phyloP scores from a whole-genome alignment of 2,113 vertebrate genomes.

The Garra rufa region DNA sequence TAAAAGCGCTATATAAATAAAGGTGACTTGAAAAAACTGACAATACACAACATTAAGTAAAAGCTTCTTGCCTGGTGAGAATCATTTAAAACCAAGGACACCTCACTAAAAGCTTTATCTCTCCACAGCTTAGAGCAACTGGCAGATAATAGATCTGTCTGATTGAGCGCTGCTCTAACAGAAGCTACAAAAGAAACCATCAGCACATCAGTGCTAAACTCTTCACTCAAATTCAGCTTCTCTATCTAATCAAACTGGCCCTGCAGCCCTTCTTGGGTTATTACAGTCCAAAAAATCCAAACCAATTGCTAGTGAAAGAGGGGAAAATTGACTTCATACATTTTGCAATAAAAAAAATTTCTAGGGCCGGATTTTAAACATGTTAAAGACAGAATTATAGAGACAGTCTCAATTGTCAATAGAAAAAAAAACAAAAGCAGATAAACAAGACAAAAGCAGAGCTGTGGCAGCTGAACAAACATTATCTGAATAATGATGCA shows the following conservation, averaged over 20 bases:
- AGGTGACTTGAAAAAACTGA: slow-evolving; percentile 10
- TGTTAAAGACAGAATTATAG: slow-evolving; percentile 54
- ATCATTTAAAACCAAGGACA: slow-evolving; percentile 37
- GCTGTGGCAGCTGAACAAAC: slow-evolving; percentile 53
- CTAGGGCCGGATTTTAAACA: slow-evolving; percentile 50
- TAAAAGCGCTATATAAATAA: no score
- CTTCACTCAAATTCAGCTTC: slow-evolving; percentile 15
- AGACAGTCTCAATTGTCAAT: slow-evolving; percentile 5
- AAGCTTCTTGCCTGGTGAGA: neutral
- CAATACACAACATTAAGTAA: slow-evolving; percentile 26
- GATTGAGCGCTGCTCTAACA: slow-evolving; percentile 16
- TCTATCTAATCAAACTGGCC: neutral
- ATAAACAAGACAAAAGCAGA: slow-evolving; percentile 47
- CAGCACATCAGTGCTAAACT: slow-evolving; percentile 26
- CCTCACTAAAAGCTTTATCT: slow-evolving; percentile 23
- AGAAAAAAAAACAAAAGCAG: slow-evolving; percentile 15
- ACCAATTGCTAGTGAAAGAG: slow-evolving; percentile 42
- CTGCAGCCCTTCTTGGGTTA: neutral
- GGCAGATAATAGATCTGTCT: slow-evolving; percentile 24
- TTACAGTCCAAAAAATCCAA: neutral
- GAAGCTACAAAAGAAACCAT: slow-evolving; percentile 26
- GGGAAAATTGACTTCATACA: slow-evolving; percentile 67
- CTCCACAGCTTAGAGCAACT: neutral
- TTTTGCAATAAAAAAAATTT: slow-evolving; percentile 61
- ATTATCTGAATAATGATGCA: slow-evolving; percentile 37